A percentile compares a stretch with the other conserved stretches of the same genome.
phyloP scores from a whole-genome alignment of 2,888 invertebrate species.

The Leucozona laternaria region DNA sequence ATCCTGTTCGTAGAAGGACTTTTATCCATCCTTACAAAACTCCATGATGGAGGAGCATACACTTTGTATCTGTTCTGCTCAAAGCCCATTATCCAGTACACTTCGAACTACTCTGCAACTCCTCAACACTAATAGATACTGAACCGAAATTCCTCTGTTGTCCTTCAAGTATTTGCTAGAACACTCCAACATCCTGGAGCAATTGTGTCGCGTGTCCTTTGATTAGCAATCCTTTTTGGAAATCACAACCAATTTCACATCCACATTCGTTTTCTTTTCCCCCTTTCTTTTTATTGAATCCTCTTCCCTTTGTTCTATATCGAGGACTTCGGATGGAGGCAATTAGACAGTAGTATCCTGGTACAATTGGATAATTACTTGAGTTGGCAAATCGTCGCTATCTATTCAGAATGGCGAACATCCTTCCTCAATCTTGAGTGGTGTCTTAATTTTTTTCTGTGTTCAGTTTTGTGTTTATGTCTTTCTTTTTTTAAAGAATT shows the following conservation, averaged over 20 bases:
- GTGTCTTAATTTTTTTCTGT: conserved; percentile 32
- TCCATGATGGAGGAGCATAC: conserved; percentile 49
- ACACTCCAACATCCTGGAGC: conserved; percentile 38
- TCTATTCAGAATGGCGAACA: conserved; percentile 54
- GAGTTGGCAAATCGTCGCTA: conserved; percentile 68
- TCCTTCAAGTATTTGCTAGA: conserved; percentile 54
- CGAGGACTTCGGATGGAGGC: conserved; percentile 48
- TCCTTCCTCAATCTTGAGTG: conserved; percentile 54
- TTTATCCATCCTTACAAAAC: not conserved
- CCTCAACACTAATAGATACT: not conserved
- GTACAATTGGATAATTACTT: conserved; percentile 74
- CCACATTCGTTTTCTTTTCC: conserved; percentile 38
- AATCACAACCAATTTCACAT: conserved; percentile 72
- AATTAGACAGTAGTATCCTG: conserved; percentile 72
- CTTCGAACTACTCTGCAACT: conserved; percentile 27
- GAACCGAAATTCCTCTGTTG: conserved; percentile 37
- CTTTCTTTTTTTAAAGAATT: conserved; percentile 34
- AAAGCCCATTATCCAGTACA: conserved; percentile 37
- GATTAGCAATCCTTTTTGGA: conserved; percentile 72
- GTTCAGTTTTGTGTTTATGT: not conserved
- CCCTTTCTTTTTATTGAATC: conserved; percentile 16
- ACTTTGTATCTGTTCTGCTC: conserved; percentile 39
- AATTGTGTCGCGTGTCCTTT: conserved; percentile 71
- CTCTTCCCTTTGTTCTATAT: conserved; percentile 23
- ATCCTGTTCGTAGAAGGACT: not conserved